Evolutionary conservation across 2,797 vertebrate genomes (phyloP).

Genomic region (Pelobates cultripes): DNA sequence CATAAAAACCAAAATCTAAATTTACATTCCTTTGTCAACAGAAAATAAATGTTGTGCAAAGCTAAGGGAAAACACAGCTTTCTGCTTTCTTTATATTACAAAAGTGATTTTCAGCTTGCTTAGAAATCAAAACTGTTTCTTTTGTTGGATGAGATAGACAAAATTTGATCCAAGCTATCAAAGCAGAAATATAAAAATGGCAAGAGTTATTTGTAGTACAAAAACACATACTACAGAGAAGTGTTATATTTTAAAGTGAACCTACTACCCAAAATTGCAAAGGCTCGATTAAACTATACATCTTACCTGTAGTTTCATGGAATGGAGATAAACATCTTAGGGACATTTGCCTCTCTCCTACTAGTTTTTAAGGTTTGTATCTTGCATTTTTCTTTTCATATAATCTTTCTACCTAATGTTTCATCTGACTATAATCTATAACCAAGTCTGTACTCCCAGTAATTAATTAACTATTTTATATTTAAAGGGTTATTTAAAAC

Average conservation of each 20-base stretch:
- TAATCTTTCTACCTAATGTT: no score
- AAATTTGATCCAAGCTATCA: constrained; percentile 3
- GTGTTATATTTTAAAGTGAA: not conserved
- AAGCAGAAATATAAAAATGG: constrained; percentile 8
- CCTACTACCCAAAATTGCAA: not conserved
- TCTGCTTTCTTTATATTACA: constrained; percentile 8
- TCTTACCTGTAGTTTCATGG: no score
- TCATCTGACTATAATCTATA: no score
- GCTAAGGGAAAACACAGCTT: constrained; percentile 24
- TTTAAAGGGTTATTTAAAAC: no score
- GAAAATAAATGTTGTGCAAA: constrained; percentile 25
- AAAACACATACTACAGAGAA: not conserved
- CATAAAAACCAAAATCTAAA: constrained; percentile 8
- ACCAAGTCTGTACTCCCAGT: no score
- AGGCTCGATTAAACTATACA: no score
- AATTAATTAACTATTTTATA: no score
- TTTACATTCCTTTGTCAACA: constrained; percentile 44
- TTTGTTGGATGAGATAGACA: constrained; percentile 11
- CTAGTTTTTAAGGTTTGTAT: no score
- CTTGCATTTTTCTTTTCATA: no score
- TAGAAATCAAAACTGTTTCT: constrained; percentile 13
- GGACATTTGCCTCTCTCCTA: no score
- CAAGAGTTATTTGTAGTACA: not conserved
- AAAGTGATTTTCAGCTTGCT: constrained; percentile 14
- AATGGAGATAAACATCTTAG: no score